These are phyloP conservation scores for Caenorhabditis japonica DNA, from an alignment of 2,888 invertebrate genomes.

Conservation along the genomic window DNA sequence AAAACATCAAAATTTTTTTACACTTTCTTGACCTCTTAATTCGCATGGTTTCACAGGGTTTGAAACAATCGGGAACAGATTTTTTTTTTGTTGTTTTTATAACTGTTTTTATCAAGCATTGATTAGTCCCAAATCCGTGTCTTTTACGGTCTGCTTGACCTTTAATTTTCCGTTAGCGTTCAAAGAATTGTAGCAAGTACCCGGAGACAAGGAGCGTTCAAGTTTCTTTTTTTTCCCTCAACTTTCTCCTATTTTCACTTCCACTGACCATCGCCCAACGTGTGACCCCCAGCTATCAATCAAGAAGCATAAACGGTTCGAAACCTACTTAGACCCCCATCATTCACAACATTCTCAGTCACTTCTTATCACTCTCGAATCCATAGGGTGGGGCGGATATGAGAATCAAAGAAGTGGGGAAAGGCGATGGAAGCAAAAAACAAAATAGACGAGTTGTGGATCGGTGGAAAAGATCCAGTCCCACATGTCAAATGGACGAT, in stretches of 20 bases:
- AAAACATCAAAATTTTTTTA: too few species aligned
- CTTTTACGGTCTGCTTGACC: too few species aligned
- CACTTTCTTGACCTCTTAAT: too few species aligned
- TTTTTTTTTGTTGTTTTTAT: too few species aligned
- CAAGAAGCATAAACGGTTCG: constrained; percentile 7
- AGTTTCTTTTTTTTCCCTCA: not conserved
- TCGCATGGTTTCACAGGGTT: too few species aligned
- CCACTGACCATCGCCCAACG: constrained; percentile 20
- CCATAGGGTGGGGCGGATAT: constrained; percentile 31
- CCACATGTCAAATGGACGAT: constrained; percentile 16
- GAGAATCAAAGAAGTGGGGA: constrained; percentile 14
- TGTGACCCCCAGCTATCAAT: constrained; percentile 30
- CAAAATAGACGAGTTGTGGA: constrained; percentile 18
- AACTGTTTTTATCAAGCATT: too few species aligned
- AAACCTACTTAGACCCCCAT: constrained; percentile 24
- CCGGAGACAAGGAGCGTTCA: too few species aligned
- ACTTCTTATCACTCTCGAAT: constrained; percentile 24
- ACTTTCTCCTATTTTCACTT: not conserved
- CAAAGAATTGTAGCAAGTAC: too few species aligned
- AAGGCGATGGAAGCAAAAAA: constrained; percentile 4
- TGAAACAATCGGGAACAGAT: too few species aligned
- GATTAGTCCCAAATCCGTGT: too few species aligned
- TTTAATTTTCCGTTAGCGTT: too few species aligned
- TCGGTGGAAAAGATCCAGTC: constrained; percentile 49
- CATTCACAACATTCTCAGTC: constrained; percentile 38